phyloP scores from a whole-genome alignment of 2,888 invertebrate genomes.

The Terebella lapidaria region DNA sequence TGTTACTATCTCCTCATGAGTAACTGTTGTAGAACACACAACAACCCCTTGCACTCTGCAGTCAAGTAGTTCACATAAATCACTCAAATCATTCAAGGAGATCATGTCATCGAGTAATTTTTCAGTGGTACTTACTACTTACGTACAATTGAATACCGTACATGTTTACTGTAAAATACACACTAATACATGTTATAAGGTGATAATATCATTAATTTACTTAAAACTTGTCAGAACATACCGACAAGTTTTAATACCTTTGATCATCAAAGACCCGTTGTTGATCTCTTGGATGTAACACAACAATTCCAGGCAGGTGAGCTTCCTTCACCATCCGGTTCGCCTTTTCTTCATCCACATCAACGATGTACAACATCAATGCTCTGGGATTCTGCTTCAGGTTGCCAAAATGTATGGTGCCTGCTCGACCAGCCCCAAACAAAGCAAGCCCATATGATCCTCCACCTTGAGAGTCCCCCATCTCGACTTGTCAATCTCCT shows the following conservation, averaged over 20 bases:
- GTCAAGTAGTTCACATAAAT: no score
- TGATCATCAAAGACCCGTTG: background rate
- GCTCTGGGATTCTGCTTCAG: constrained; percentile 14
- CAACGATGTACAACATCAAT: constrained; percentile 20
- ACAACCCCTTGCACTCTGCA: constrained; percentile 24
- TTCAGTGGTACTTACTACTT: no score
- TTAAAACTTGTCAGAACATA: no score
- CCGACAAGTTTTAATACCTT: no score
- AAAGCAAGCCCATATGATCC: constrained; percentile 18
- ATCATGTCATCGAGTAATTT: no score
- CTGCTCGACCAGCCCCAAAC: constrained; percentile 28
- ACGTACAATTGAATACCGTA: no score
- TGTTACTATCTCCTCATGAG: constrained; percentile 21
- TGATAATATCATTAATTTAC: no score
- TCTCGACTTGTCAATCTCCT: no score
- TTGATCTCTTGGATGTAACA: background rate
- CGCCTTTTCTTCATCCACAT: constrained; percentile 15
- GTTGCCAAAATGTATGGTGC: constrained; percentile 25
- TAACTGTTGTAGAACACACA: constrained; percentile 24
- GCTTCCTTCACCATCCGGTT: constrained; percentile 5
- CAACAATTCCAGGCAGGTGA: background rate
- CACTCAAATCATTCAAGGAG: no score
- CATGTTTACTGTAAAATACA: no score
- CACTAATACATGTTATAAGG: no score
- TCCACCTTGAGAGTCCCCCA: background rate